These are phyloP conservation scores for Sinocyclocheilus anshuiensis DNA, from an alignment of 2,113 vertebrate species.

Conservation along the genomic window DNA sequence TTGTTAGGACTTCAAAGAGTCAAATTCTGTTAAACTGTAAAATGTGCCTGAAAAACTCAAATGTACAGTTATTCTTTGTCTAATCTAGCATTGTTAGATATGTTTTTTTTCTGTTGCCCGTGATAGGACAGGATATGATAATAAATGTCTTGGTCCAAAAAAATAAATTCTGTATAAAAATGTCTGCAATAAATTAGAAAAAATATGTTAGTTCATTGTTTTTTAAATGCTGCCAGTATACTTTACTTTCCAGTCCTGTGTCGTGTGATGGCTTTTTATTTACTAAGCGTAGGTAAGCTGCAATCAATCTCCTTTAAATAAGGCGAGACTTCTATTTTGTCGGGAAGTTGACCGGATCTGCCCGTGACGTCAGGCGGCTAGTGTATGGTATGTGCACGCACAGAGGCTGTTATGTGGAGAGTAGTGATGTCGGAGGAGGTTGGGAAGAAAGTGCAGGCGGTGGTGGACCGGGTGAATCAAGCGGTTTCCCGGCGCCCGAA, in stretches of 20 bases:
- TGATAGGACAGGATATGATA: background rate
- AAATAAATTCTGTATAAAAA: background rate
- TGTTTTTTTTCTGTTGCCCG: background rate
- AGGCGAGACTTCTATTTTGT: slow-evolving; percentile 51
- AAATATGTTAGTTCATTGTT: background rate
- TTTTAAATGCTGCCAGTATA: background rate
- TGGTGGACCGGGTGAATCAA: slow-evolving; percentile 77
- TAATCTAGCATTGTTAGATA: background rate
- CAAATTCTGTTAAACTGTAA: background rate
- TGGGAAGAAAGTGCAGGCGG: slow-evolving; percentile 75
- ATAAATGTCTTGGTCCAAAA: background rate
- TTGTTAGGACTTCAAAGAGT: background rate
- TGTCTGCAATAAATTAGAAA: background rate
- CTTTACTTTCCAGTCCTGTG: background rate
- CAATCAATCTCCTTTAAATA: background rate
- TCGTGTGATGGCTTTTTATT: background rate
- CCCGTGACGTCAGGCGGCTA: slow-evolving; percentile 38
- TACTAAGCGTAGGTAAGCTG: background rate
- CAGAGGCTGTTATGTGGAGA: slow-evolving; percentile 73
- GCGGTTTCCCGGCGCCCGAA: slow-evolving; percentile 74
- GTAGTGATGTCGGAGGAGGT: slow-evolving; percentile 80
- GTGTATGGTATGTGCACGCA: background rate
- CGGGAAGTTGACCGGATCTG: slow-evolving; percentile 3
- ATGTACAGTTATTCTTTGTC: background rate
- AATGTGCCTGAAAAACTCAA: background rate